These are phyloP conservation scores for Pinna nobilis DNA, from an alignment of 1,140 invertebrate species.

Conservation along the genomic window DNA sequence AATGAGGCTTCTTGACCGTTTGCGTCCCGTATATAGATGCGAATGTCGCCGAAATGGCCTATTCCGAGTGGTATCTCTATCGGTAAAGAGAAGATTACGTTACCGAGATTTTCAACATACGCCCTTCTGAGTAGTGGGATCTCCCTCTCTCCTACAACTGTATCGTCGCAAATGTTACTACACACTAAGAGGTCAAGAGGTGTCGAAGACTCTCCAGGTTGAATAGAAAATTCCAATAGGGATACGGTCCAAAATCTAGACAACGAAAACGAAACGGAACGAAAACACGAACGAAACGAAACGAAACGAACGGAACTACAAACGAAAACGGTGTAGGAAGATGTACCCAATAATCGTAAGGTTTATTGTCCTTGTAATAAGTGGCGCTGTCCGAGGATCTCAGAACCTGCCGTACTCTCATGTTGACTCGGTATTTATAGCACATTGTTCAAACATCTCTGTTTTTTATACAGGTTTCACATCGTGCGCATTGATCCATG, in stretches of 20 bases:
- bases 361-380: neutral
- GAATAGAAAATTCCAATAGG: neutral
- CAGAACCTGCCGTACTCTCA: constrained; percentile 23
- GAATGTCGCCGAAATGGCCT: constrained; percentile 4
- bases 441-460: neutral
- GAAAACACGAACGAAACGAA: too few relatives aligned
- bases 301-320: too few relatives aligned
- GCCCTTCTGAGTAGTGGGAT: constrained; percentile 1
- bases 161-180: constrained; percentile 9
- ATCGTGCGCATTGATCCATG: constrained; percentile 1
- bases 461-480: neutral
- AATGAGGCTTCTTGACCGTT: neutral
- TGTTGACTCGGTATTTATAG: constrained; percentile 1
- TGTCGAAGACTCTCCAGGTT: neutral
- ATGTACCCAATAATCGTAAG: constrained; percentile 9
- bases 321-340: too few relatives aligned
- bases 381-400: constrained; percentile 17
- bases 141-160: neutral
- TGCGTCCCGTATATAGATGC: constrained; percentile 24
- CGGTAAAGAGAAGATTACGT: neutral
- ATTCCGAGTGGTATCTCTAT: constrained; percentile 16
- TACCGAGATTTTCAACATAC: neutral
- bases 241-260: neutral
- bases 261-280: neutral
- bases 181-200: neutral